Conservation (phyloP, 2,888 invertebrate genomes). For the Clusia tigrina region DNA sequence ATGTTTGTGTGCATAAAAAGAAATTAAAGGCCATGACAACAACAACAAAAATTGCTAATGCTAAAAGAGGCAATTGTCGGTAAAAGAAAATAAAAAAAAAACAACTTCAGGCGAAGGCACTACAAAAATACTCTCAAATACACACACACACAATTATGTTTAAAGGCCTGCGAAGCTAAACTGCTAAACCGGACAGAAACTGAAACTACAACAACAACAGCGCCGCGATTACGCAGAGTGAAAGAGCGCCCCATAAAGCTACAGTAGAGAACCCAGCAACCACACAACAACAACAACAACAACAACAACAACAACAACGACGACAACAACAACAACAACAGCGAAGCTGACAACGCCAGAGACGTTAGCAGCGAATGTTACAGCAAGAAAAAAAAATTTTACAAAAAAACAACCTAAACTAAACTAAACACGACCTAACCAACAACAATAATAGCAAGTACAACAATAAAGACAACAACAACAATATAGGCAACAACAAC, state of each 20-base stretch:
- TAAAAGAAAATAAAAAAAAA: neutral
- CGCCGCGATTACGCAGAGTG: too few relatives aligned
- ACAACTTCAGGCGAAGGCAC: neutral
- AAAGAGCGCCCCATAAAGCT: constrained; percentile 8
- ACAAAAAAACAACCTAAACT: neutral
- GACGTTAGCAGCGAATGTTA: neutral
- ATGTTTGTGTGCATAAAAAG: too few relatives aligned
- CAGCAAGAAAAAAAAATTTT: neutral
- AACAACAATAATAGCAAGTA: constrained; percentile 21
- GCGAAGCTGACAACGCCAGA: neutral
- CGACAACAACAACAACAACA: neutral
- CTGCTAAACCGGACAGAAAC: neutral
- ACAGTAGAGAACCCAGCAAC: too few relatives aligned
- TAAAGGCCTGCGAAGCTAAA: neutral
- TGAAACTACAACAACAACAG: constrained; percentile 2
- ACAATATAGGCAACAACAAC: constrained; percentile 32
- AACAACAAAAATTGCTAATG: neutral
- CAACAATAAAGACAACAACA: constrained; percentile 11
- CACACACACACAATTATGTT: too few relatives aligned
- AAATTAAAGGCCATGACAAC: neutral
- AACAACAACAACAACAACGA: neutral
- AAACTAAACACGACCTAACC: constrained; percentile 16
- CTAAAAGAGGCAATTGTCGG: constrained; percentile 5
- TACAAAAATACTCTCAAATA: constrained; percentile 4
- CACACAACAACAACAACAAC: constrained; percentile 12